Evolutionary conservation across 2,113 vertebrate species (phyloP).

Genomic region (Colistium nudipinnis): DNA sequence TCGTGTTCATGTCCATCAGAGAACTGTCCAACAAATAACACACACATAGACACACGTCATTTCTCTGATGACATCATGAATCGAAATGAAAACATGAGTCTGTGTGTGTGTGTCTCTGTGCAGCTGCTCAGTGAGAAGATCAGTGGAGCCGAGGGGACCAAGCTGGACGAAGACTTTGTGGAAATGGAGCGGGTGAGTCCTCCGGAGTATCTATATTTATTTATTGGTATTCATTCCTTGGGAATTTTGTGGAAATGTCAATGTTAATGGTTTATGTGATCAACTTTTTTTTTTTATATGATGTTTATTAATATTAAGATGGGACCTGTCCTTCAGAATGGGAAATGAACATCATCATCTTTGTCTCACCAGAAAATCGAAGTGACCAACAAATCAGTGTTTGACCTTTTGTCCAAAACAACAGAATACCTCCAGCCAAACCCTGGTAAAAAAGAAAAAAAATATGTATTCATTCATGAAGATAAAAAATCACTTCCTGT

Average conservation of each 20-base stretch:
- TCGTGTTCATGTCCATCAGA: no score
- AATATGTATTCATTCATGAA: background rate
- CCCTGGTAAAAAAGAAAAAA: conserved; percentile 84
- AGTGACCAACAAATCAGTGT: conserved; percentile 92
- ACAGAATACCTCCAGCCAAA: conserved; percentile 96
- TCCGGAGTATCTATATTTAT: no score
- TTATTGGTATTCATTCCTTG: no score
- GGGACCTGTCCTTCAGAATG: background rate
- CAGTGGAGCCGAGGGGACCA: conserved; percentile 93
- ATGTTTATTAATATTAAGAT: no score
- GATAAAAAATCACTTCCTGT: no score
- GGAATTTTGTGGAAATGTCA: no score
- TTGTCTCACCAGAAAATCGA: conserved; percentile 89
- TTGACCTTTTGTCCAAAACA: conserved; percentile 91
- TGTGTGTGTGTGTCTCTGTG: conserved; percentile 40
- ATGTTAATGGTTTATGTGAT: no score
- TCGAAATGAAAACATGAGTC: no score
- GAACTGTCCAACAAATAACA: no score
- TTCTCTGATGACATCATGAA: background rate
- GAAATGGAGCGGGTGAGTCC: conserved; percentile 95
- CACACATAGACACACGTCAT: conserved; percentile 2
- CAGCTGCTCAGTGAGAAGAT: conserved; percentile 96
- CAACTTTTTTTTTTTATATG: no score
- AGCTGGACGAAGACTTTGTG: conserved; percentile 92
- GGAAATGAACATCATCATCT: background rate